Conservation (phyloP, 2,888 invertebrate genomes). For the Dugesia japonica region DNA sequence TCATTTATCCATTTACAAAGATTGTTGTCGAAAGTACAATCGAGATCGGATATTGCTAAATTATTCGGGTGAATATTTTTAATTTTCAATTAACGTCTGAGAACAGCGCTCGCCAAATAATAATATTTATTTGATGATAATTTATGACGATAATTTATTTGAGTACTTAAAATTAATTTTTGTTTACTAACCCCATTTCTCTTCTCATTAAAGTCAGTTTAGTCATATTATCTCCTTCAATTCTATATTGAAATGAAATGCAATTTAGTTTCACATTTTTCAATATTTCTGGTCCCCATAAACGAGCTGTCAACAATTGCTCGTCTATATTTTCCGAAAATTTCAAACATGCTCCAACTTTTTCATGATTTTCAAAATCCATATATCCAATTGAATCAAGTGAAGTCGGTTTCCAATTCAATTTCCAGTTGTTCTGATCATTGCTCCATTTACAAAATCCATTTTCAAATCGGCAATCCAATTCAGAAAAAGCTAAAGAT, state of each 20-base stretch:
- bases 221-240: not conserved
- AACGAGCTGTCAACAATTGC: not conserved
- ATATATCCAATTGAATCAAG: not conserved
- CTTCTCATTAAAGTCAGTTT: constrained; percentile 2
- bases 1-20: constrained; percentile 5
- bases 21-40: not conserved
- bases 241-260: not conserved
- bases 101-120: not conserved
- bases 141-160: no score
- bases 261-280: not conserved
- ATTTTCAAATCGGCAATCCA: constrained; percentile 27
- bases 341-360: not conserved
- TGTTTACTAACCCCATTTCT: not conserved
- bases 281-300: not conserved
- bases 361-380: not conserved
- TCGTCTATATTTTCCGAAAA: not conserved
- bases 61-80: no score
- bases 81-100: not conserved
- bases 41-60: not conserved
- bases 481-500: not conserved
- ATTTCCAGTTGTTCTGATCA: not conserved
- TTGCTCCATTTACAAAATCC: constrained; percentile 24
- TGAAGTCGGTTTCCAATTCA: not conserved
- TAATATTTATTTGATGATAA: not conserved
- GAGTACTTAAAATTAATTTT: no score